Base-by-base conservation (phyloP, 2,888 invertebrate species). In the Atrina japonica region DNA sequence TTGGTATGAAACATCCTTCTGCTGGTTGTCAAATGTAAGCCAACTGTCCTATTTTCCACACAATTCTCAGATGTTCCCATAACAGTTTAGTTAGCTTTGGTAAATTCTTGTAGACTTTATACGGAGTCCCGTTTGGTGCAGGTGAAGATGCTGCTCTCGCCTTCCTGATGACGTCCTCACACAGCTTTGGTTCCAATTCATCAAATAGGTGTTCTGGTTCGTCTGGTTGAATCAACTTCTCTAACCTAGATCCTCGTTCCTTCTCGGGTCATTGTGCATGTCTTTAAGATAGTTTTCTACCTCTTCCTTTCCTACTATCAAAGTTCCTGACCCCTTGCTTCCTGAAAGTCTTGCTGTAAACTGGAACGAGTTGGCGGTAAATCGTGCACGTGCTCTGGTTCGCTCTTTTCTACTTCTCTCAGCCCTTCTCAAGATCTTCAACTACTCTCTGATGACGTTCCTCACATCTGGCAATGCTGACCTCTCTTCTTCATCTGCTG, bases 1-100 rank as follows among this genome's bases (percentile, higher is more conserved):
- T 73, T 0, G 67, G 64, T 35, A 70, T 70, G 30, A 71, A 74
- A 29, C 67, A 71, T 0, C 70, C 67, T n/a, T 73, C 59, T 59
- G 49, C 66, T 23, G 21, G 50, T 6, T 41, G 29, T 55, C 69
- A 75, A 27, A 40, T 50, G 14, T n/a, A n/a, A n/a, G n/a, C n/a
- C n/a, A n/a, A n/a, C n/a, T n/a, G n/a, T 35, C 35, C 11, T 35
- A 5, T 35, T 35, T 11, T 66, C 70, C 61, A 75, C 6, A 70
- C 18, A 1, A 63, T 58, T 18, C 56, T 65, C 14, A 66, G 16
- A 0, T 60, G 55, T n/a, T 66, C 66, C 73, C 69, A 69, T 14
- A 72, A 25, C 5, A 53, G 45, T 30, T 21, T 59, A 7, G 35
- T 21, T 18, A 70, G 11, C 25, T 23, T 64, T 5, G 67, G 67